Base-by-base conservation (phyloP, 2,113 vertebrate genomes). In the Pseudopipra pipra region DNA sequence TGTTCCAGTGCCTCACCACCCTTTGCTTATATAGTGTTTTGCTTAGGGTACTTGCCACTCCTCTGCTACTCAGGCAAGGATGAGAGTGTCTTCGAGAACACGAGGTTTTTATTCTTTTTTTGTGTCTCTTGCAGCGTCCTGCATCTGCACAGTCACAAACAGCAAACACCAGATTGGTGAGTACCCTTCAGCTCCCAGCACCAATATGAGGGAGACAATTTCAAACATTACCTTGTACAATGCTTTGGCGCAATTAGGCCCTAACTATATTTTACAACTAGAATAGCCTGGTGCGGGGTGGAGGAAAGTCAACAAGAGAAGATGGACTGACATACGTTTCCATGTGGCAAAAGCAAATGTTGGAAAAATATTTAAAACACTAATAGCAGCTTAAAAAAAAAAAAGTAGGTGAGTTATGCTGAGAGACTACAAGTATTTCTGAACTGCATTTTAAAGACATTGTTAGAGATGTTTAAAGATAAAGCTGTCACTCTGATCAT, bases 121-220 rank as follows among this genome's bases (percentile, higher is more conserved):
- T 97, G 90, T 96, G 30, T 97, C 88, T 97, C 96, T 97, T 97
- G n/a, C 97, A 98, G 98, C 97, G 87, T 93, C 97, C 96, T 80
- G 96, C 95, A 51, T 98, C 98, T 97, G 97, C 95, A 39, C 97
- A 97, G 91, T 91, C 91, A 21, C 96, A 97, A 68, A 62, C 97
- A 89, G 90, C 96, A 89, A 95, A 92, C 47, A 49, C 86, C 96
- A 98, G 91, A 96, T 70, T 93, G 96, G 97, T 98, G 97, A 97
- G 97, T 98, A 89, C 37, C 82, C 52, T 95, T 95, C 51, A 89
- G 35, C 47, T 93, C 83, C 58, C 28, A 47, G 86, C 74, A 56
- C 47, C 52, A 46, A 8, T 72, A 5, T 14, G 70, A 85, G 72
- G 43, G 28, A 67, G 1, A 0, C 6, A 2, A 6, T 75, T 93